Evolutionary conservation across 2,888 invertebrate genomes (phyloP), one percentile per base, ranked within the genome.

Genomic region (Lasioglossum pauxillum): DNA sequence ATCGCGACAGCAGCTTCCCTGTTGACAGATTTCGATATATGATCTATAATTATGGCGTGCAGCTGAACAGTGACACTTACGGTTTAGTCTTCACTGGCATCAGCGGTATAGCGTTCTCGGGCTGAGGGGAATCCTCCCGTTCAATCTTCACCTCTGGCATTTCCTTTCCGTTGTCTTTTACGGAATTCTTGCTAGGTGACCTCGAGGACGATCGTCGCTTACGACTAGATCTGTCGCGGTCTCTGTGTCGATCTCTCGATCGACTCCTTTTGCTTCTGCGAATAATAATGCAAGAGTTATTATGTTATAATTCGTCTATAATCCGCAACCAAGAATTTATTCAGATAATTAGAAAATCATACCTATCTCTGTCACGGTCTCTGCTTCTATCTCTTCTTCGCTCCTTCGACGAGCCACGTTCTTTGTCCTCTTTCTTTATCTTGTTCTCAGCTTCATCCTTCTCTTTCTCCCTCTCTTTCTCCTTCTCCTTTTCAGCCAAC

Each of bases 1-100:
- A 97, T 96, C 1, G 96, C 95, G n/a, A 95, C 96, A 10, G 95
- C 95, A 10, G 95, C 95, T 92, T 95, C 95, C 81, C 95, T 96
- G 86, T 53, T 80, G 64, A 71, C n/a, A 75, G 27, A 82, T 19
- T n/a, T 67, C 73, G n/a, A 71, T 78, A 72, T 80, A 87, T 82
- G 44, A 73, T 79, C 74, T 82, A 41, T 41, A 5, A 16, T 78
- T 64, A 23, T 74, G 16, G 57, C 78, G 41, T 71, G 38, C 57
- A 38, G 72, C 10, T 35, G 77, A 60, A 74, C 35, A 12, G 46
- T 38, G 78, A 81, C 67, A 92, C 93, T 94, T 91, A 95, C 95
- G 95, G 95, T 89, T 95, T 95, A 49, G 95, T 94, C 91, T 95
- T 95, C 27, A 94, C 92, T n/a, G 95, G 94, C 93, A 94, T 95